phyloP scores from a whole-genome alignment of 2,797 vertebrate genomes.

The Thaleichthys pacificus region DNA sequence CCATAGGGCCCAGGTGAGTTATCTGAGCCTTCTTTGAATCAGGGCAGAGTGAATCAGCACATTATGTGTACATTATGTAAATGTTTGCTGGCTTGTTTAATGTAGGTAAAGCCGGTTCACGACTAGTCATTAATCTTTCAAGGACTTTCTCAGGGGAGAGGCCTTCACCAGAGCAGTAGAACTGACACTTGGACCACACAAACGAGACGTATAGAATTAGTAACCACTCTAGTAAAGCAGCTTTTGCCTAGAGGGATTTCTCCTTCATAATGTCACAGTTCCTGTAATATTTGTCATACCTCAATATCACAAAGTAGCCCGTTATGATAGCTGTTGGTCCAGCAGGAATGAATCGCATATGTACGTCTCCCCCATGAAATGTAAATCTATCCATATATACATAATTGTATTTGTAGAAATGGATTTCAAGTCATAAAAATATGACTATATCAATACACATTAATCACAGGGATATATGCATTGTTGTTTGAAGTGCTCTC shows the following conservation, averaged over 20 bases:
- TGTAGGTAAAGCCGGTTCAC: conserved; percentile 67
- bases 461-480: neutral
- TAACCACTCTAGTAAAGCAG: too few species aligned
- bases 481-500: neutral
- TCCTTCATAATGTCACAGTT: neutral
- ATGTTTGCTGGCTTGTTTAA: conserved; percentile 69
- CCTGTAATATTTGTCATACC: neutral
- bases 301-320: too few species aligned
- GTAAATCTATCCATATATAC: neutral
- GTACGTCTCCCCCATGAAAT: neutral
- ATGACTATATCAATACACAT: neutral
- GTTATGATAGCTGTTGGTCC: too few species aligned
- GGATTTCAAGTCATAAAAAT: neutral
- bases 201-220: too few species aligned
- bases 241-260: too few species aligned
- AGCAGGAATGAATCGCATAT: too few species aligned
- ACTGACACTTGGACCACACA: neutral
- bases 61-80: conserved; percentile 77
- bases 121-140: conserved; percentile 72
- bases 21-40: conserved; percentile 64
- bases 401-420: neutral
- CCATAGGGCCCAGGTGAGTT: conserved; percentile 53
- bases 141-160: conserved; percentile 41
- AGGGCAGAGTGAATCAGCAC: conserved; percentile 67
- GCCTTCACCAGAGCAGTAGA: neutral